phyloP scores from a whole-genome alignment of 2,113 vertebrate genomes.

The Poeciliopsis occidentalis region DNA sequence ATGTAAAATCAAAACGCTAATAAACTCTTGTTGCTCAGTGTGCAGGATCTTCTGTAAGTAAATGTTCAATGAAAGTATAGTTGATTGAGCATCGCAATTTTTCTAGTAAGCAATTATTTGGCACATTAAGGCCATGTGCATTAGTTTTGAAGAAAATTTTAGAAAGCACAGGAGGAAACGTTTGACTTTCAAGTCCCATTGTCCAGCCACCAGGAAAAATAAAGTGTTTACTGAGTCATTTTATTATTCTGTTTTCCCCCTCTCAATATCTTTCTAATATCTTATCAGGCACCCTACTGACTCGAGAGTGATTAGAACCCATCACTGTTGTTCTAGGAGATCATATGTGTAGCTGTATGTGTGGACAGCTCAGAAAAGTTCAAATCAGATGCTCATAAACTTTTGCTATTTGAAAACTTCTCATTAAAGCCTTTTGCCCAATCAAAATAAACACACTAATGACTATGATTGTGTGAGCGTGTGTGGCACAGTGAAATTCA shows the following conservation, averaged over 20 bases:
- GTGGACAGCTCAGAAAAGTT: slow-evolving; percentile 32
- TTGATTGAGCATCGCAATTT: neutral
- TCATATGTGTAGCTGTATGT: slow-evolving; percentile 43
- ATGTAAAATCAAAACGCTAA: neutral
- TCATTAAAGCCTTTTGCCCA: slow-evolving; percentile 67
- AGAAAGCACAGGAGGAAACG: neutral
- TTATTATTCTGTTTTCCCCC: slow-evolving; percentile 9
- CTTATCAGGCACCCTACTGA: slow-evolving; percentile 14
- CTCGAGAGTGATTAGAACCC: slow-evolving; percentile 53
- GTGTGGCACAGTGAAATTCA: slow-evolving; percentile 27
- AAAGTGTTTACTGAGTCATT: neutral
- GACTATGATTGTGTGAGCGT: slow-evolving; percentile 59
- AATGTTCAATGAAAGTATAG: neutral
- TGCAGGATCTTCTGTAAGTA: neutral
- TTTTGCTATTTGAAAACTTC: slow-evolving; percentile 61
- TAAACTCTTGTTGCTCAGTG: neutral
- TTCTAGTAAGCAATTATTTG: too few species aligned
- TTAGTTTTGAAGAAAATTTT: slow-evolving; percentile 11
- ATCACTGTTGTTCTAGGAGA: slow-evolving; percentile 57
- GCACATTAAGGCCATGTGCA: neutral
- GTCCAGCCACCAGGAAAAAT: neutral
- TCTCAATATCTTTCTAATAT: slow-evolving; percentile 27
- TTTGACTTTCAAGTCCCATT: neutral
- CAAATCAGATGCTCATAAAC: slow-evolving; percentile 43
- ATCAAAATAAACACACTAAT: slow-evolving; percentile 73